Evolutionary conservation across 2,797 vertebrate species (phyloP), one percentile per base, ranked within the genome.

Genomic region (Bufotes viridis): DNA sequence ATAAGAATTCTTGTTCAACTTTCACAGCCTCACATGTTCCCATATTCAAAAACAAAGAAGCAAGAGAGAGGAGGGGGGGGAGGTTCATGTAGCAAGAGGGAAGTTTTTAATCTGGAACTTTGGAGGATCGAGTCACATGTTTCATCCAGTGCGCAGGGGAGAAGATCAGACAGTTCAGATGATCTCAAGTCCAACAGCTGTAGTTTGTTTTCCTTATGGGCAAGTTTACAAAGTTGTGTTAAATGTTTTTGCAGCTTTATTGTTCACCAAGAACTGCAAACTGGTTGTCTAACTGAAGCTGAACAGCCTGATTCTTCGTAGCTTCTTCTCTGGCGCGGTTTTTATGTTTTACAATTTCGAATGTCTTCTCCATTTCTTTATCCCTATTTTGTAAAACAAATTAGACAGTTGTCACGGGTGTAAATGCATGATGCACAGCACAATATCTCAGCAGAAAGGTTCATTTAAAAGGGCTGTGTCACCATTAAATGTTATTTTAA

Each of bases 361-460:
- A 99, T 91, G 97, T 99, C 95, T 98, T 99, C 96, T 99, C 97
- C 95, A 99, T 97, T 95, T 99, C 98, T 94, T 97, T 93, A 94
- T 99, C 97, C 95, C 98, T 99, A 94, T 65, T 65, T 55, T 79
- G 5, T 1, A 26, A 57, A 86, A 57, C 7, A 79, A 86, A 26
- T 22, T 15, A 2, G 18, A 85, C 3, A 15, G 26, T 42, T 24
- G 51, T 76, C 22, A 76, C 14, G 14, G 12, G n/a, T 60, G 55
- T 58, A 58, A 6, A 70, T 18, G 63, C 22, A 63, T 14, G 3
- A 34, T 12, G 7, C 20, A 61, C 78, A 58, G 15, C 18, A 51
- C 7, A 3, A 61, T 55, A 14, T 34, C 12, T 57, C 6, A 5
- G 29, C 60, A 61, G 60, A 61, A 7, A 8, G 7, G 58, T 42